phyloP scores from a whole-genome alignment of 2,888 invertebrate species.

The Eupsilia transversa region DNA sequence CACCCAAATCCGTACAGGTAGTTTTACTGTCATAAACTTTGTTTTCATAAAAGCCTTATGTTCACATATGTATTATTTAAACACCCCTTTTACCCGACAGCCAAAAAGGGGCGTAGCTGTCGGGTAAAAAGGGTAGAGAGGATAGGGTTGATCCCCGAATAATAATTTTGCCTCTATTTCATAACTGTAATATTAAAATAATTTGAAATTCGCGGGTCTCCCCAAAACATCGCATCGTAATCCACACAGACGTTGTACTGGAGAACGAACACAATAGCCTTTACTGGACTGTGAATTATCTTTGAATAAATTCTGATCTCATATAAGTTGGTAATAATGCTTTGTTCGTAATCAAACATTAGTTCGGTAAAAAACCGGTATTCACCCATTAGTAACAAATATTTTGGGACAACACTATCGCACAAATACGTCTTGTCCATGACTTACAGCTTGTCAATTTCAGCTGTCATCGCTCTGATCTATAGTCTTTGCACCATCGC shows the following conservation, averaged over 20 bases:
- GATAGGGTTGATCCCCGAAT: background rate
- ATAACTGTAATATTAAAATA: background rate
- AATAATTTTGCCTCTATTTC: background rate
- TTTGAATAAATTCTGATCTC: background rate
- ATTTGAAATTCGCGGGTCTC: conserved; percentile 21
- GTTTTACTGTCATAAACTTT: background rate
- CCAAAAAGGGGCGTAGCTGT: too few species aligned
- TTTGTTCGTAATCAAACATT: background rate
- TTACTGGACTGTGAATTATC: background rate
- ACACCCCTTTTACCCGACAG: too few species aligned
- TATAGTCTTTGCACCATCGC: conserved; percentile 78
- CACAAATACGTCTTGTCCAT: conserved; percentile 37
- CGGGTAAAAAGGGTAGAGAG: background rate
- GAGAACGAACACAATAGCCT: background rate
- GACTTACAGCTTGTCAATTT: conserved; percentile 66
- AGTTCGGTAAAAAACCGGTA: conserved; percentile 49
- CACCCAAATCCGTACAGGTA: background rate
- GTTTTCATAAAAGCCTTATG: background rate
- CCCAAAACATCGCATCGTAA: background rate
- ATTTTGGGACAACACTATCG: conserved; percentile 33
- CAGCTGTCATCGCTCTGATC: conserved; percentile 72
- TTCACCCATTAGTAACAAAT: conserved; percentile 39
- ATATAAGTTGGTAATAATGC: background rate
- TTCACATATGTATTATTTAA: background rate
- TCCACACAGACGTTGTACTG: too few species aligned